Evolutionary conservation across 2,888 invertebrate species (phyloP).

Genomic region (Hirtodrosophila alboralis): DNA sequence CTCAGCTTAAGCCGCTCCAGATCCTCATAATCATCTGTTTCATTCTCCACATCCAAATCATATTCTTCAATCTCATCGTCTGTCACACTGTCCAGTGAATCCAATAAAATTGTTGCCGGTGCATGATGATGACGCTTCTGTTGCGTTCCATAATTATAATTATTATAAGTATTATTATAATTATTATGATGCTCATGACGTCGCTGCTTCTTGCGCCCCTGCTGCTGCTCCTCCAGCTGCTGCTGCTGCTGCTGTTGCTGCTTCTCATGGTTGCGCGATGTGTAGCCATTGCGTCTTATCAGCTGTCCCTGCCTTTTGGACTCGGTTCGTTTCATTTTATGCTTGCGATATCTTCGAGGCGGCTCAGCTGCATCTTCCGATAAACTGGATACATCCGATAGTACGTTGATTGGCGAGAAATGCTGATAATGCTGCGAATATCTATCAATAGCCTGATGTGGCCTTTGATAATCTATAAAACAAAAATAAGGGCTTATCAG

Average conservation of each 20-base stretch:
- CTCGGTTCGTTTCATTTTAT: slow-evolving; percentile 40
- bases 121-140: slow-evolving; percentile 25
- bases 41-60: slow-evolving; percentile 44
- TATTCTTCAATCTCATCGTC: slow-evolving; percentile 56
- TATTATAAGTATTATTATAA: slow-evolving; percentile 15
- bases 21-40: slow-evolving; percentile 41
- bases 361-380: slow-evolving; percentile 43
- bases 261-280: neutral
- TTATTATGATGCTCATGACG: slow-evolving; percentile 40
- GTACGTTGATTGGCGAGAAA: slow-evolving; percentile 46
- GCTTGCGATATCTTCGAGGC: slow-evolving; percentile 43
- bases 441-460: slow-evolving; percentile 17
- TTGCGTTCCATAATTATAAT: slow-evolving; percentile 20
- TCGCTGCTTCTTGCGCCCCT: slow-evolving; percentile 24
- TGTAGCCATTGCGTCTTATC: slow-evolving; percentile 18
- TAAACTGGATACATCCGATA: slow-evolving; percentile 63
- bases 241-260: slow-evolving; percentile 7
- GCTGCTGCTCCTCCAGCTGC: slow-evolving; percentile 6
- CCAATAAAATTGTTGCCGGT: slow-evolving; percentile 40
- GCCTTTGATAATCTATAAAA: slow-evolving; percentile 50
- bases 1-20: slow-evolving; percentile 61
- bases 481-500: slow-evolving; percentile 7
- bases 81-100: slow-evolving; percentile 52
- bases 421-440: slow-evolving; percentile 21
- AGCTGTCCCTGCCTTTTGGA: slow-evolving; percentile 5